phyloP scores from a whole-genome alignment of 1,140 invertebrate genomes.

The Mizuhopecten yessoensis region DNA sequence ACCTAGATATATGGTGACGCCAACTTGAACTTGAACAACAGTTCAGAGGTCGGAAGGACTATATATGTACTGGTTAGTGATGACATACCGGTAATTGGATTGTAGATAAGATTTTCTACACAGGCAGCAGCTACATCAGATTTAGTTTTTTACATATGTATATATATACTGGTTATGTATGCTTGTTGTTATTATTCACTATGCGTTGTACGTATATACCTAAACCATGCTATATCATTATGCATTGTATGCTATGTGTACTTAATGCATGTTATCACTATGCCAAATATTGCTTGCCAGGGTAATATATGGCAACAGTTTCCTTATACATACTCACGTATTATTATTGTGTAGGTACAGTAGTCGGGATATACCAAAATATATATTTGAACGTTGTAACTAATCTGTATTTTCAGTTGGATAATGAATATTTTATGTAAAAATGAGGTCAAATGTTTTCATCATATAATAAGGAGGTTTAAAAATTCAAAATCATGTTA shows the following conservation, averaged over 20 bases:
- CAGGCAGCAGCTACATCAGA: not conserved
- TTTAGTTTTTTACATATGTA: not conserved
- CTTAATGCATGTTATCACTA: not conserved
- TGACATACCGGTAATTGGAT: not conserved
- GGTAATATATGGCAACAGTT: not conserved
- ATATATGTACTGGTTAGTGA: constrained; percentile 3
- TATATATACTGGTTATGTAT: not conserved
- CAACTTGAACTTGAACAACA: not conserved
- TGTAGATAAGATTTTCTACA: not conserved
- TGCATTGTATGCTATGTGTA: not conserved
- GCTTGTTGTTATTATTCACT: too few relatives aligned
- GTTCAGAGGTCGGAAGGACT: too few relatives aligned
- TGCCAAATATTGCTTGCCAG: not conserved
- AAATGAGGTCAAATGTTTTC: not conserved
- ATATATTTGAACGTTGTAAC: not conserved
- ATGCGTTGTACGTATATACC: too few relatives aligned
- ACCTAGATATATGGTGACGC: too few relatives aligned
- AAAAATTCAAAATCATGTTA: not conserved
- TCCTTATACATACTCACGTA: not conserved
- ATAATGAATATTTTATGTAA: not conserved
- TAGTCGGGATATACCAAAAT: not conserved
- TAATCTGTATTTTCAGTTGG: not conserved
- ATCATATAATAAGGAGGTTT: not conserved
- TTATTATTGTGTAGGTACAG: not conserved
- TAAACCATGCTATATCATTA: too few relatives aligned